Conservation (phyloP, 2,888 invertebrate genomes). For the Caenorhabditis sp. region DNA sequence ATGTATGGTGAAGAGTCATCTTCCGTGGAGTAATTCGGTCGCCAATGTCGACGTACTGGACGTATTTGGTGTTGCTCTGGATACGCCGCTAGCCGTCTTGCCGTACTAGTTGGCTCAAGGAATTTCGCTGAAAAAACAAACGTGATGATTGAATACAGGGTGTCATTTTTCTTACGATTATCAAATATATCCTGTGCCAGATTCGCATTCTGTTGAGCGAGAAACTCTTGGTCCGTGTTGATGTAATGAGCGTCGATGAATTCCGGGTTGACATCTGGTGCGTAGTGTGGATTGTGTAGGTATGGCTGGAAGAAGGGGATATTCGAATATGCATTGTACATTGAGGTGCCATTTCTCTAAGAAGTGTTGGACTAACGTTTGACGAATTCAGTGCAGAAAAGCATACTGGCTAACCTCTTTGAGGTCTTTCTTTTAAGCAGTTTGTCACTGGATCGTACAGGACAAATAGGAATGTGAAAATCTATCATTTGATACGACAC, state of each 20-base stretch:
- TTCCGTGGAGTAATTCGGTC: background rate
- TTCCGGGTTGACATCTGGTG: background rate
- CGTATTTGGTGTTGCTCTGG: background rate
- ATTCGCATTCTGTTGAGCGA: background rate
- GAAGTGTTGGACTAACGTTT: no score
- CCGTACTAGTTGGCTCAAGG: background rate
- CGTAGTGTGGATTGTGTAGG: background rate
- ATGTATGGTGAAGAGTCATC: background rate
- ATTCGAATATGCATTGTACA: no score
- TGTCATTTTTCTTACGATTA: slow-evolving; percentile 2
- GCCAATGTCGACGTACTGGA: background rate
- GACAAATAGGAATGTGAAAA: no score
- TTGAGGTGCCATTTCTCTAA: no score
- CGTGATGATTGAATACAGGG: background rate
- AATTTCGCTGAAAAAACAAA: slow-evolving; percentile 1
- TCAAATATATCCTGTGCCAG: background rate
- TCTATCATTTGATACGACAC: no score
- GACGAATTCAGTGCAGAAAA: no score
- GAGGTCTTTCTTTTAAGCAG: no score
- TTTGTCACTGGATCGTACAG: no score
- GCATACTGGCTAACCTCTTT: no score
- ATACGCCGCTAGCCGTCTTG: background rate
- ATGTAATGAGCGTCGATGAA: slow-evolving; percentile 29
- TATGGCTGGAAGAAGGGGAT: slow-evolving; percentile 3
- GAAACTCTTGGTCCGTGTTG: slow-evolving; percentile 5